Evolutionary conservation across 2,113 vertebrate genomes (phyloP).

Genomic region (Willisornis vidua): DNA sequence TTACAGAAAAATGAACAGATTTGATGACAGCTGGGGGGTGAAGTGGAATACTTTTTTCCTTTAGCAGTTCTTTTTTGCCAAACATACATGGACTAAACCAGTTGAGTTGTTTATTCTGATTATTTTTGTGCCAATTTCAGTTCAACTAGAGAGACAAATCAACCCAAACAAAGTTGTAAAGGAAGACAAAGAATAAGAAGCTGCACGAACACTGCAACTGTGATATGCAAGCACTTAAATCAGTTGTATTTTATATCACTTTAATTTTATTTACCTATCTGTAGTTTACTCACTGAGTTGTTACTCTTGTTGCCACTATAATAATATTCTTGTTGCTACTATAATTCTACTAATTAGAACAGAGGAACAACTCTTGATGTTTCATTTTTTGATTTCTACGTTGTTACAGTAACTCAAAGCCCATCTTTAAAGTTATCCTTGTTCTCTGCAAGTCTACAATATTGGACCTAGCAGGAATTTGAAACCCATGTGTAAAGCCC

Average conservation of each 20-base stretch:
- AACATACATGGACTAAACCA: neutral
- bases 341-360: neutral
- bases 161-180: neutral
- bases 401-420: neutral
- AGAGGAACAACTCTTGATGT: neutral
- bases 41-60: neutral
- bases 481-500: neutral
- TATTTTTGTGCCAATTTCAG: neutral
- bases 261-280: neutral
- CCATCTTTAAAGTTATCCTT: neutral
- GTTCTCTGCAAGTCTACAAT: neutral
- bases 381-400: neutral
- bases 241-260: neutral
- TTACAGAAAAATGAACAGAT: neutral
- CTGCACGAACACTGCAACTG: neutral
- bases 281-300: neutral
- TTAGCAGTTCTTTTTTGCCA: neutral
- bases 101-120: neutral
- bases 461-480: neutral
- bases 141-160: neutral
- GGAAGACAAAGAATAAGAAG: neutral
- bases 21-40: neutral
- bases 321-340: neutral
- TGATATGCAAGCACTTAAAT: neutral
- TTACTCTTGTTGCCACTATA: neutral